These are phyloP conservation scores for Apis laboriosa DNA, from an alignment of 1,140 invertebrate species.

Conservation along the genomic window DNA sequence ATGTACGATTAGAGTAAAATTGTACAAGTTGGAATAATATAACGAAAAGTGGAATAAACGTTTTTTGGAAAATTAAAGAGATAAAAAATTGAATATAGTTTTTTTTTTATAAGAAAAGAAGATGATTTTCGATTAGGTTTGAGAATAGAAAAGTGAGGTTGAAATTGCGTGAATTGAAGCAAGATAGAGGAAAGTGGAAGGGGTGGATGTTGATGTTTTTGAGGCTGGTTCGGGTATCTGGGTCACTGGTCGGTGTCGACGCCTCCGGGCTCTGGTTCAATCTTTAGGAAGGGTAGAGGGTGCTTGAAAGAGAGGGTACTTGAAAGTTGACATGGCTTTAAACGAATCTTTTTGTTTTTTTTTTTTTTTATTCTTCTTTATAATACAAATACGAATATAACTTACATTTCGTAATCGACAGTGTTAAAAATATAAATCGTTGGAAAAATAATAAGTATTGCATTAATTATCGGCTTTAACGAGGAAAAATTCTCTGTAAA, in stretches of 20 bases:
- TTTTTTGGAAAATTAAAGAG: no score
- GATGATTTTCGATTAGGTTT: no score
- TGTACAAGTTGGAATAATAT: no score
- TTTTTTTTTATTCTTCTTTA: not conserved
- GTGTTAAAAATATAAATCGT: not conserved
- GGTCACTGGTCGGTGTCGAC: conserved; percentile 31
- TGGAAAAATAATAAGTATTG: no score
- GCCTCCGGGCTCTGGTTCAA: not conserved
- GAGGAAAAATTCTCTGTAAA: not conserved
- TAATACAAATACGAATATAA: not conserved
- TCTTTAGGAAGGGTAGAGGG: not conserved
- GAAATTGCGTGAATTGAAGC: not conserved
- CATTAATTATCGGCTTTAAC: not conserved
- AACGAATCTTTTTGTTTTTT: not conserved
- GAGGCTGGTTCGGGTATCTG: conserved; percentile 7
- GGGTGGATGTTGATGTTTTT: conserved; percentile 14
- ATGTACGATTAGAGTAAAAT: no score
- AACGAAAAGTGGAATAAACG: no score
- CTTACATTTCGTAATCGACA: no score
- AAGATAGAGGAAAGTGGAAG: not conserved
- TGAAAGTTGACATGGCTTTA: not conserved
- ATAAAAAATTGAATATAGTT: no score
- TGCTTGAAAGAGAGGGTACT: not conserved
- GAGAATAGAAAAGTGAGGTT: no score
- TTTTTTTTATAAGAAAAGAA: no score